phyloP scores from a whole-genome alignment of 2,113 vertebrate species.

The Pogona vitticeps region DNA sequence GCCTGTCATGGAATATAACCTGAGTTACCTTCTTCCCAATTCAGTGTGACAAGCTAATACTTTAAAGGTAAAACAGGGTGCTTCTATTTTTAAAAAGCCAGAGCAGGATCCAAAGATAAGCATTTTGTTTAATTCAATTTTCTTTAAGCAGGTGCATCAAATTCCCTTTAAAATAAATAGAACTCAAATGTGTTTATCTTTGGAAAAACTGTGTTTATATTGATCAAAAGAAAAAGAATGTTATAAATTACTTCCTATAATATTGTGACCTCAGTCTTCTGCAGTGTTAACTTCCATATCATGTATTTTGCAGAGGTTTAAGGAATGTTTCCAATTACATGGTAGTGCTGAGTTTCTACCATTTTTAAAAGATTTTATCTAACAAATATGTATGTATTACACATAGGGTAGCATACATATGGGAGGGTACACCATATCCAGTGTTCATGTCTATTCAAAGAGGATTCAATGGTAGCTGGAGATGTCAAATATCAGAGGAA shows the following conservation, averaged over 20 bases:
- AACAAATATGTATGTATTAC: not conserved
- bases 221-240: not conserved
- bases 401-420: too few species aligned
- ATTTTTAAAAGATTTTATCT: too few species aligned
- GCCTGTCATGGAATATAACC: conserved; percentile 19
- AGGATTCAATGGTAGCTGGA: not conserved
- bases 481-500: not conserved
- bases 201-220: not conserved
- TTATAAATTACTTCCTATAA: too few species aligned
- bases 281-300: conserved; percentile 38
- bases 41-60: conserved; percentile 41
- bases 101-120: not conserved
- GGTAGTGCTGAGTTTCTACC: too few species aligned
- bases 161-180: not conserved
- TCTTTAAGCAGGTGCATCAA: not conserved
- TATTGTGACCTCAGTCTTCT: not conserved
- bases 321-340: too few species aligned
- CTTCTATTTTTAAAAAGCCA: not conserved
- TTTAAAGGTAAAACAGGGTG: not conserved
- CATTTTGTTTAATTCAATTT: not conserved
- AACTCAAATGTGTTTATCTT: not conserved
- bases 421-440: too few species aligned
- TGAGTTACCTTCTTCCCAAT: conserved; percentile 34
- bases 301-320: too few species aligned
- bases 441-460: too few species aligned